Percentiles rank a stretch among this genome's conserved stretches.
These are phyloP conservation scores for Belonocnema kinseyi DNA, from an alignment of 1,140 invertebrate genomes.

Conservation along the genomic window DNA sequence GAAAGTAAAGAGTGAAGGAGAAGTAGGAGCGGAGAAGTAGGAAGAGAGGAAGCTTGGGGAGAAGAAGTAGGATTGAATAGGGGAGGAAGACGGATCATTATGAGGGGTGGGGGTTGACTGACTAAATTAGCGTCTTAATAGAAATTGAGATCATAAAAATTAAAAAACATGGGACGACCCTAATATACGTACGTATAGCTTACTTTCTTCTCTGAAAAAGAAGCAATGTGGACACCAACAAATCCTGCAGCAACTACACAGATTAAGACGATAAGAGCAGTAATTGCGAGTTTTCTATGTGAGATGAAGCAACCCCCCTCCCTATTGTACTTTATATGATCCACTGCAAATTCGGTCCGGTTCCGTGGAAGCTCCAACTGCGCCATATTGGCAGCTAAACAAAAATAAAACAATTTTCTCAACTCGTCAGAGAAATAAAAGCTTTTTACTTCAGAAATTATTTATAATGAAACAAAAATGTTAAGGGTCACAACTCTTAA, in stretches of 20 bases:
- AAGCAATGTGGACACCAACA: conserved; percentile 59
- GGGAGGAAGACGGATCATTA: no score
- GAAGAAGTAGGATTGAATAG: no score
- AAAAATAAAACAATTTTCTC: not conserved
- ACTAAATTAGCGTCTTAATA: no score
- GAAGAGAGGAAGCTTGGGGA: no score
- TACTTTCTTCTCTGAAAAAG: conserved; percentile 55
- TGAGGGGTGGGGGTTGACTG: no score
- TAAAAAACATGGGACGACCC: not conserved
- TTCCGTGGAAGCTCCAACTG: conserved; percentile 48
- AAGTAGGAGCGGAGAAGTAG: no score
- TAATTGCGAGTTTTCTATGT: conserved; percentile 58
- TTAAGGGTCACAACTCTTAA: no score
- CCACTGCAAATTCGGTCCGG: conserved; percentile 58
- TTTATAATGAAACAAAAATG: no score
- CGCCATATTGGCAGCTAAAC: conserved; percentile 61
- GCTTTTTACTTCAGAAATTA: no score
- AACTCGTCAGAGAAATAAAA: no score
- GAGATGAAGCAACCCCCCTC: conserved; percentile 66
- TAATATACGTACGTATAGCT: conserved; percentile 27
- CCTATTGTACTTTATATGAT: conserved; percentile 60
- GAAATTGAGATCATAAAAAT: no score
- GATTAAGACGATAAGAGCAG: conserved; percentile 55
- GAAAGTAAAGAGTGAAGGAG: no score
- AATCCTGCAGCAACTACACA: conserved; percentile 56